phyloP scores from a whole-genome alignment of 2,113 vertebrate genomes.

The Cyprinodon variegatus region DNA sequence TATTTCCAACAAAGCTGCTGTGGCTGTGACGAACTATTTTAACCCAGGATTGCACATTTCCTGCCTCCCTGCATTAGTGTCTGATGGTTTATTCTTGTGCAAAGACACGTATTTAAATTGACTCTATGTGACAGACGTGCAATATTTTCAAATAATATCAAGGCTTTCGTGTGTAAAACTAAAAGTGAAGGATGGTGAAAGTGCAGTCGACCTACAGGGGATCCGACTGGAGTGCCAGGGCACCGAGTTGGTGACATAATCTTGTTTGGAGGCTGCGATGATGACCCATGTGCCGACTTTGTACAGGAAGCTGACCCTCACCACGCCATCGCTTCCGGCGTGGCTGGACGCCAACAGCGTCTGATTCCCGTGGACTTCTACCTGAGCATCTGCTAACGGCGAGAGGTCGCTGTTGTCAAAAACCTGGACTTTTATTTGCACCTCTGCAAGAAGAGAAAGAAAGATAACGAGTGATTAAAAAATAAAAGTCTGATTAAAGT shows the following conservation, averaged over 20 bases:
- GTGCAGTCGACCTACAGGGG: constrained; percentile 84
- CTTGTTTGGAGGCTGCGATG: constrained; percentile 85
- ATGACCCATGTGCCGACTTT: constrained; percentile 88
- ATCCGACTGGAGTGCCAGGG: constrained; percentile 93
- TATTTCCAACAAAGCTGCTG: neutral
- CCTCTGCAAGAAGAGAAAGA: constrained; percentile 76
- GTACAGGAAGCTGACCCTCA: constrained; percentile 86
- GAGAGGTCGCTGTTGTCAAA: constrained; percentile 92
- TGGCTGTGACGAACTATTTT: neutral
- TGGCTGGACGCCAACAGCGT: constrained; percentile 82
- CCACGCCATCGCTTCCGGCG: constrained; percentile 83
- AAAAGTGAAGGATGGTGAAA: neutral
- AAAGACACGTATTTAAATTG: neutral
- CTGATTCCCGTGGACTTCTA: constrained; percentile 89
- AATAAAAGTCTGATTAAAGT: neutral
- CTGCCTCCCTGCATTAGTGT: neutral
- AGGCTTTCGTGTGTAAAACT: neutral
- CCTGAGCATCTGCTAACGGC: constrained; percentile 83
- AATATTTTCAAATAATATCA: neutral
- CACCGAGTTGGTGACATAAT: constrained; percentile 92
- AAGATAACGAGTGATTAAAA: neutral
- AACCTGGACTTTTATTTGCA: constrained; percentile 94
- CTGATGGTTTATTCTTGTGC: neutral
- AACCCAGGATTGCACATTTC: neutral
- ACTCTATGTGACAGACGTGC: neutral